Base-by-base conservation (phyloP, 2,888 invertebrate genomes). In the Parnassius glacialis region DNA sequence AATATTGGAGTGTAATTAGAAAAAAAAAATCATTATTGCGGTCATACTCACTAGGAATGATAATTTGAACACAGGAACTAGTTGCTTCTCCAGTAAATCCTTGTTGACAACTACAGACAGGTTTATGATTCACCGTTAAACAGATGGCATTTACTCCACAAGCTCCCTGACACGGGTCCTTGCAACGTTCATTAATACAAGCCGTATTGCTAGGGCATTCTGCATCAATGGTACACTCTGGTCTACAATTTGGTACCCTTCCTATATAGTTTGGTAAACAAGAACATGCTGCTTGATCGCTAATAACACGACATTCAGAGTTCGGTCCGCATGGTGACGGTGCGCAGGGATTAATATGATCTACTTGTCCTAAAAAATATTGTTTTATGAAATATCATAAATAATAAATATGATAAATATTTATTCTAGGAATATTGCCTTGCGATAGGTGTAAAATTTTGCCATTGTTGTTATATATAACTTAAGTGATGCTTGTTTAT, bases 251-350 rank as follows among this genome's bases (percentile, higher is more conserved):
- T 42, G 97, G 97, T 57, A 97, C 96, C 70, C 96, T 93, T 65
- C 97, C 97, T 56, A 96, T 93, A 78, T 95, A 97, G 77, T 96
- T 95, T 41, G 94, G 92, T 69, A 95, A 87, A 82, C 97, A 97
- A 54, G 96, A 96, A 79, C 97, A 97, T 56, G 96, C 96, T n/a
- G 96, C 95, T 84, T 96, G 95, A 64, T 94, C 94, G 61, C 96
- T 95, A 68, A 96, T 94, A 54, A 95, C 93, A 67, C 95, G 94
- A 78, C 97, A 97, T 79, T 96, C 94, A 5, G 96, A 96, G 78
- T 96, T 94, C 1, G 96, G 95, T 60, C 97, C 97, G 80, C 97
- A 97, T 0, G 96, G 97, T 67, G 96, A 95, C 12, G 96, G 96
- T 55, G 93, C 87, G 79, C 97, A 97, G 43, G 96, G 96, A 78